Percentiles rank a stretch among this genome's conserved stretches.
phyloP scores from a whole-genome alignment of 2,888 invertebrate species.

The Drosophila vallismaia region DNA sequence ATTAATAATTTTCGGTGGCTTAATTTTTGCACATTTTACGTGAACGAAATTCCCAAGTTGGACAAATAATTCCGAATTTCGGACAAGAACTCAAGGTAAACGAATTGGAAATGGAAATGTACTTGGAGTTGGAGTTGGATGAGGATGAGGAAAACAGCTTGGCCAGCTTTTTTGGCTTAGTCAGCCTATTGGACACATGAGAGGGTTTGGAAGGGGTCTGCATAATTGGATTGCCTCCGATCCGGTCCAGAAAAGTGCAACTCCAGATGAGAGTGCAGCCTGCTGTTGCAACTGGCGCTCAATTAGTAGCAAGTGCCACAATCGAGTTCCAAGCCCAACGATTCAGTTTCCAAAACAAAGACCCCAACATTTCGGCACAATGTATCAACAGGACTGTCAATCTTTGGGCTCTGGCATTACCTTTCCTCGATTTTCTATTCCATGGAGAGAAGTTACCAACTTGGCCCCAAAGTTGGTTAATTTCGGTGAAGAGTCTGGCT shows the following conservation, averaged over 20 bases:
- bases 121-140: slow-evolving; percentile 10
- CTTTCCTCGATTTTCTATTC: neutral
- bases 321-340: slow-evolving; percentile 21
- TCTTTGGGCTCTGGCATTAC: slow-evolving; percentile 1
- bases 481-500: slow-evolving; percentile 58
- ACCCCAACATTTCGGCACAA: slow-evolving; percentile 24
- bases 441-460: slow-evolving; percentile 9
- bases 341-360: slow-evolving; percentile 34
- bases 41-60: slow-evolving; percentile 59
- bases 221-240: slow-evolving; percentile 61
- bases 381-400: slow-evolving; percentile 35
- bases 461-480: slow-evolving; percentile 48
- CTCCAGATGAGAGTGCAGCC: slow-evolving; percentile 35
- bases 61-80: slow-evolving; percentile 14
- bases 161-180: slow-evolving; percentile 40
- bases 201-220: slow-evolving; percentile 42
- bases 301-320: slow-evolving; percentile 64
- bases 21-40: slow-evolving; percentile 67
- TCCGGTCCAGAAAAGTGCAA: slow-evolving; percentile 4
- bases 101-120: slow-evolving; percentile 59
- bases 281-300: slow-evolving; percentile 43
- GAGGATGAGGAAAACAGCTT: slow-evolving; percentile 50
- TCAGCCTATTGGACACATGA: slow-evolving; percentile 2
- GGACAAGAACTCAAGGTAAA: slow-evolving; percentile 31
- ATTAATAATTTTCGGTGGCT: slow-evolving; percentile 70